phyloP scores from a whole-genome alignment of 2,888 invertebrate species.

The Drosophila buzzatii region DNA sequence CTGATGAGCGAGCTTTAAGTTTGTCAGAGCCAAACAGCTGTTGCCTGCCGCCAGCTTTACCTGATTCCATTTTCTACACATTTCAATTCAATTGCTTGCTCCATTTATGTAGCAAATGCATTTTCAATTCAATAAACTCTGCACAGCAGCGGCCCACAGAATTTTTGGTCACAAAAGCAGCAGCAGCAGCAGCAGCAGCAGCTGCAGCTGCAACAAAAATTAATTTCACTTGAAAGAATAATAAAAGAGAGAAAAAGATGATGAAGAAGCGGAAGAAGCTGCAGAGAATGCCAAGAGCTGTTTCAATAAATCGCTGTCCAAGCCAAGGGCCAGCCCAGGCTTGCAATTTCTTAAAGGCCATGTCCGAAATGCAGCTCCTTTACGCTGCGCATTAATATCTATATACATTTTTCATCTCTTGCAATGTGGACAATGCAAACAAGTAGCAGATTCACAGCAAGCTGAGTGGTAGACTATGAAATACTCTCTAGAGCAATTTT shows the following conservation, averaged over 20 bases:
- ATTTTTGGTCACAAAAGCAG: conserved; percentile 55
- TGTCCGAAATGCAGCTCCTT: conserved; percentile 56
- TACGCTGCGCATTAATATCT: conserved; percentile 64
- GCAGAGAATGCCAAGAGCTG: conserved; percentile 26
- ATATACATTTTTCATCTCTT: conserved; percentile 65
- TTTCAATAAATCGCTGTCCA: conserved; percentile 62
- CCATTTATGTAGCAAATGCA: conserved; percentile 58
- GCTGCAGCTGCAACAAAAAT: conserved; percentile 26
- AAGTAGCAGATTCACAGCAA: conserved; percentile 6
- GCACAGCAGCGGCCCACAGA: conserved; percentile 44
- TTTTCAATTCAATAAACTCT: conserved; percentile 62
- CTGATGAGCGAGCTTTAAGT: conserved; percentile 5
- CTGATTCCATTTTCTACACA: conserved; percentile 5
- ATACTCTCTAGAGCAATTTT: neutral
- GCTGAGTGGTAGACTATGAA: neutral
- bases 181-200: conserved; percentile 33
- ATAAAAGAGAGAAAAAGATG: conserved; percentile 7
- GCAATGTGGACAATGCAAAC: conserved; percentile 61
- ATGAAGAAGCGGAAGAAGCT: neutral
- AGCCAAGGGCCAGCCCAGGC: conserved; percentile 20
- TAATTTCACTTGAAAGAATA: conserved; percentile 14
- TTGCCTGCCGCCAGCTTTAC: conserved; percentile 24
- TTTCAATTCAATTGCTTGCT: conserved; percentile 54
- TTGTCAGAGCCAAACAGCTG: conserved; percentile 23
- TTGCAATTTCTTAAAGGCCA: conserved; percentile 64